Percentiles rank a stretch among this genome's conserved stretches.
Evolutionary conservation across 2,888 invertebrate species (phyloP).

Genomic region (Lamellibrachia satsuma): DNA sequence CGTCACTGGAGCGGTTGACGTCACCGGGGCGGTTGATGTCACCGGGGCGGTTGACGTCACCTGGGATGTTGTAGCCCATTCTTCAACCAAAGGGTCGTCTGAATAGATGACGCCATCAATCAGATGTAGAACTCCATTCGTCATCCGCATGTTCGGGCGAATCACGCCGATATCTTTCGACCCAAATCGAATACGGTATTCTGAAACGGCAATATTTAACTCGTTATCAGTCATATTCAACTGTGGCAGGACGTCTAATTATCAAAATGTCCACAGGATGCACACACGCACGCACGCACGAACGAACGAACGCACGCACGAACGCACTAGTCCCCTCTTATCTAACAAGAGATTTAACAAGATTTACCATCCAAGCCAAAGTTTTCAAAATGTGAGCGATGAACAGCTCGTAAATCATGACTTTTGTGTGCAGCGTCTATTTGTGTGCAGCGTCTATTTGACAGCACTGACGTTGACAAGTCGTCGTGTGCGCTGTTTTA

Average conservation of each 20-base stretch:
- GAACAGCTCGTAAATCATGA: no score
- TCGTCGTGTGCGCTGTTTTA: no score
- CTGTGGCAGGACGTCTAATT: background rate
- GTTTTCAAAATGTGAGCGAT: no score
- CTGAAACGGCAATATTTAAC: conserved; percentile 21
- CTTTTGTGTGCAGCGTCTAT: no score
- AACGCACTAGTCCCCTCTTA: no score
- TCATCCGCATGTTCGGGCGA: conserved; percentile 73
- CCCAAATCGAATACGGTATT: conserved; percentile 25
- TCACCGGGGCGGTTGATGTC: background rate
- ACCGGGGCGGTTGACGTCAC: background rate
- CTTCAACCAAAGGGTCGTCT: background rate
- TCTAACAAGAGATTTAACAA: no score
- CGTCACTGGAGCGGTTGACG: background rate
- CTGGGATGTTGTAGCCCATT: background rate
- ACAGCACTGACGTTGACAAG: no score
- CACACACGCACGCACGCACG: no score
- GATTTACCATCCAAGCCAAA: no score
- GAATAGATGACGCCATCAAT: conserved; percentile 69
- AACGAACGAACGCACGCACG: no score
- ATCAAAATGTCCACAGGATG: background rate
- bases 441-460: no score
- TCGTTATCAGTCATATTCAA: background rate
- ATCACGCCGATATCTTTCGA: conserved; percentile 43
- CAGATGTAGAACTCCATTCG: conserved; percentile 92